These are phyloP conservation scores for Osmerus eperlanus DNA, from an alignment of 2,113 vertebrate genomes.

Conservation along the genomic window DNA sequence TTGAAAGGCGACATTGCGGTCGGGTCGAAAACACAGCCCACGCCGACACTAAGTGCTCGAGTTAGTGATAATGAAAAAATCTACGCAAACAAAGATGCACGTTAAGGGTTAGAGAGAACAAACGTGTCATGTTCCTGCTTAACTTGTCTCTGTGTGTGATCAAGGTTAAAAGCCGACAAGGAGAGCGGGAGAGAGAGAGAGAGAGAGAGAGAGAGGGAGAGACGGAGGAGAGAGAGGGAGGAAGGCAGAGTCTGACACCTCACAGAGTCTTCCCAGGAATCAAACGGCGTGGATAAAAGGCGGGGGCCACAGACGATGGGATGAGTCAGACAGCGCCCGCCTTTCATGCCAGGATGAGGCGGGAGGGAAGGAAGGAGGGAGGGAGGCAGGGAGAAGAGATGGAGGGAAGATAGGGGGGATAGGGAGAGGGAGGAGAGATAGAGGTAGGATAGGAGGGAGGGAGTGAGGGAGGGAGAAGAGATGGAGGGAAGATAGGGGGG, in stretches of 20 bases:
- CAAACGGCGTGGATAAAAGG: not conserved
- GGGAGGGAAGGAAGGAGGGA: not conserved
- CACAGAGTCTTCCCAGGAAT: not conserved
- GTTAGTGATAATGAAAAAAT: not conserved
- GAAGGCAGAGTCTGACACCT: conserved; percentile 24
- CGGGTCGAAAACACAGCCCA: not conserved
- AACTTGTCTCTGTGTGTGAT: not conserved
- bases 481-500: not conserved
- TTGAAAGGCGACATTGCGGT: not conserved
- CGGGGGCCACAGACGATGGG: conserved; percentile 1
- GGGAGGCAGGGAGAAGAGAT: not conserved
- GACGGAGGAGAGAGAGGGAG: conserved; percentile 44
- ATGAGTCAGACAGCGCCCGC: not conserved
- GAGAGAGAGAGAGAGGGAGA: conserved; percentile 27
- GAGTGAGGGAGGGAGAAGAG: not conserved
- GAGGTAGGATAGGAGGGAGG: not conserved
- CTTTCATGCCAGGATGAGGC: not conserved
- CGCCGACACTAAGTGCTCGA: not conserved
- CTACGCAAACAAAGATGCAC: not conserved
- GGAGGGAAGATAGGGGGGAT: not conserved
- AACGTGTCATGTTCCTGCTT: not conserved
- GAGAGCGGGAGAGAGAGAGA: conserved; percentile 38
- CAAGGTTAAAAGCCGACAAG: conserved; percentile 17
- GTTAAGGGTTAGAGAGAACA: not conserved
- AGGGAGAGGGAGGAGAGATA: not conserved